phyloP scores from a whole-genome alignment of 2,113 vertebrate genomes.

The Leptocoma aspasia region DNA sequence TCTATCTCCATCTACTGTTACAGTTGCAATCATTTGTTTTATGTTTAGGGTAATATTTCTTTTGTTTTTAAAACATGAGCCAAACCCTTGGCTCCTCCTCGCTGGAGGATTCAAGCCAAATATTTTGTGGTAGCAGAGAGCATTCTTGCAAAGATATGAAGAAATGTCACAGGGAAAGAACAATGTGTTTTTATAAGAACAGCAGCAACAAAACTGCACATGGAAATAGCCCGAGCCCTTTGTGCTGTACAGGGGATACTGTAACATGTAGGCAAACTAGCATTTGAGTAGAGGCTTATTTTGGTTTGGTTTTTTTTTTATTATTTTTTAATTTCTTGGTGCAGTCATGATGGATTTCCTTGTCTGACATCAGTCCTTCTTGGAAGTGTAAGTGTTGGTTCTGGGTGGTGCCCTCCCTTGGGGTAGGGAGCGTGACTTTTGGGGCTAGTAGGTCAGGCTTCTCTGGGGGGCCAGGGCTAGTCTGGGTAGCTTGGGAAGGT shows the following conservation, averaged over 20 bases:
- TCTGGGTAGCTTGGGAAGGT: neutral
- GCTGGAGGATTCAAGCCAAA: neutral
- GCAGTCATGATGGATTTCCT: neutral
- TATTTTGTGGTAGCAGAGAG: neutral
- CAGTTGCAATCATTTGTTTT: conserved; percentile 17
- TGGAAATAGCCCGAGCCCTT: neutral
- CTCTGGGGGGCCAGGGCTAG: neutral
- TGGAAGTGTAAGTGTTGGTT: neutral
- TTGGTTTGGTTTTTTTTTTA: neutral
- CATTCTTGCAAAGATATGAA: neutral
- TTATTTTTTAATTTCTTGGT: neutral
- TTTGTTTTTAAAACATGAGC: neutral
- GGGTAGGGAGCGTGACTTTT: neutral
- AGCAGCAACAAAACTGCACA: neutral
- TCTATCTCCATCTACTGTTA: conserved; percentile 57
- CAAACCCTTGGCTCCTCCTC: neutral
- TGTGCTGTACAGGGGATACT: neutral
- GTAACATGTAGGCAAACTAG: neutral
- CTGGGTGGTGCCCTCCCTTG: accelerated
- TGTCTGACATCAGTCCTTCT: neutral
- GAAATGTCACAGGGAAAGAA: neutral
- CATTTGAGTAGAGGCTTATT: neutral
- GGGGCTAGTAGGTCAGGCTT: neutral
- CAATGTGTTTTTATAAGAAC: neutral
- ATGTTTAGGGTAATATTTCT: neutral